Percentiles rank a stretch among this genome's conserved stretches.
phyloP scores from a whole-genome alignment of 1,140 invertebrate genomes.

The Hermetia illucens region DNA sequence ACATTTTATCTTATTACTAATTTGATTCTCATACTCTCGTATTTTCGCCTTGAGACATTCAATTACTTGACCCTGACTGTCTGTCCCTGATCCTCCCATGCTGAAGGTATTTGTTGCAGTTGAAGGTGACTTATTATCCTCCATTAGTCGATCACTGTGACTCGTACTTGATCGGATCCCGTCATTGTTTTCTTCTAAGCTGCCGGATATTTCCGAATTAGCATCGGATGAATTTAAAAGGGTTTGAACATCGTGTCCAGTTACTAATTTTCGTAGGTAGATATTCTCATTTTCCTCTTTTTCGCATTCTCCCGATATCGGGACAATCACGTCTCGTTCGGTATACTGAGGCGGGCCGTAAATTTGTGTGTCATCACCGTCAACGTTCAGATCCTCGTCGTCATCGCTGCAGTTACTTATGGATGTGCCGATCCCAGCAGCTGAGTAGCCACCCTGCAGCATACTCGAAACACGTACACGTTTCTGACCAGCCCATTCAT shows the following conservation, averaged over 20 bases:
- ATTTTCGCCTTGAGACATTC: conserved; percentile 56
- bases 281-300: conserved; percentile 16
- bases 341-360: conserved; percentile 77
- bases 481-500: conserved; percentile 68
- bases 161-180: too few relatives aligned
- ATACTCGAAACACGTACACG: conserved; percentile 53
- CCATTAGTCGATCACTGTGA: too few relatives aligned
- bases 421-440: conserved; percentile 36
- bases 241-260: conserved; percentile 29
- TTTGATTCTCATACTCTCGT: conserved; percentile 45
- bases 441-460: conserved; percentile 52
- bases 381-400: conserved; percentile 65
- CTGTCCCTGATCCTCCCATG: too few relatives aligned
- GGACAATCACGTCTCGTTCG: conserved; percentile 52
- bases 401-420: conserved; percentile 34
- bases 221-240: too few relatives aligned
- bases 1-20: conserved; percentile 45
- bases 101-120: conserved; percentile 6
- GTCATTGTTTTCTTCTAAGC: background rate
- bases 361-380: conserved; percentile 54
- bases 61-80: conserved; percentile 46
- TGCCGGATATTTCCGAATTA: background rate
- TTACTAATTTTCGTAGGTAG: conserved; percentile 36
- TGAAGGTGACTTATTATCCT: conserved; percentile 5
- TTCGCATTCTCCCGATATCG: conserved; percentile 36